Conservation (phyloP, 2,797 vertebrate genomes). For the Phataginus tricuspis region DNA sequence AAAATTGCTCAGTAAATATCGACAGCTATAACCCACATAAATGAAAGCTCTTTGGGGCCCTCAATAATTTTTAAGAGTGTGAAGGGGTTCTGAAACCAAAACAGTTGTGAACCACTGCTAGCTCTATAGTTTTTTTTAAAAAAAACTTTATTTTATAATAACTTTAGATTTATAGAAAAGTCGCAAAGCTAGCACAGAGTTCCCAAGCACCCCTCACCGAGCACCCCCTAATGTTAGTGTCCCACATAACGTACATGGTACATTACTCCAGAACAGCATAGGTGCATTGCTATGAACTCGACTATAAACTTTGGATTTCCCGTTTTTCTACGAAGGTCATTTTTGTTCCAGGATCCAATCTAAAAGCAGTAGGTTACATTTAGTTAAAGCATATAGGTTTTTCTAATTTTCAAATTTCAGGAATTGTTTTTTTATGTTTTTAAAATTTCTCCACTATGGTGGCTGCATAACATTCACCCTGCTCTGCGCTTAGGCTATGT, state of each 20-base stretch:
- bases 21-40: not conserved
- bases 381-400: not conserved
- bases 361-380: not conserved
- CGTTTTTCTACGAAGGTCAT: not conserved
- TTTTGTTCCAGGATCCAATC: not conserved
- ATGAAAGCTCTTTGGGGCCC: not conserved
- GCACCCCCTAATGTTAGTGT: not conserved
- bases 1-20: not conserved
- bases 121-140: not conserved
- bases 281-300: not conserved
- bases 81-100: not conserved
- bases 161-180: conserved; percentile 37
- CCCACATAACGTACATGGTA: not conserved
- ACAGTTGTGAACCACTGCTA: not conserved
- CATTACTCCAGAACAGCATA: not conserved
- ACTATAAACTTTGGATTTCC: not conserved
- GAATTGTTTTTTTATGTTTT: not conserved
- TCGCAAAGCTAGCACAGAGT: not conserved
- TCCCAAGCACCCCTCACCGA: not conserved
- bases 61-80: conserved; percentile 10
- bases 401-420: not conserved
- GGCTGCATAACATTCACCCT: not conserved
- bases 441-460: not conserved
- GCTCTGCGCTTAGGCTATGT: not conserved
- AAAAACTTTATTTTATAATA: not conserved